Evolutionary conservation across 2,113 vertebrate species (phyloP).

Genomic region (Lathamus discolor): DNA sequence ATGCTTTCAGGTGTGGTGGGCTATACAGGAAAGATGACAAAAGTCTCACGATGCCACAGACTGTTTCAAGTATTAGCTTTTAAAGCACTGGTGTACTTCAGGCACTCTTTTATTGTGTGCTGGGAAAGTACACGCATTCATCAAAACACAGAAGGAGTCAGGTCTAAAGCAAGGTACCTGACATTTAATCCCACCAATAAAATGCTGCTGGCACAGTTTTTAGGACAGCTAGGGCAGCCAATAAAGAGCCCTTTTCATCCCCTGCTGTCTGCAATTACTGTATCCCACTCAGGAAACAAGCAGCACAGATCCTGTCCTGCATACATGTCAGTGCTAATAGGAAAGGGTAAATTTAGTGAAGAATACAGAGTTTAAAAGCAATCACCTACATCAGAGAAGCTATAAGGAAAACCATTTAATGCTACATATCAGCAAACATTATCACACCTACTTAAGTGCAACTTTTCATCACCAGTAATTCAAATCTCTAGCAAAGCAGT

Average conservation of each 20-base stretch:
- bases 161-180: neutral
- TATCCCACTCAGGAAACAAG: neutral
- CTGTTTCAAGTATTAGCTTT: neutral
- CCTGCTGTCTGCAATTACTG: slow-evolving; percentile 26
- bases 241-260: slow-evolving; percentile 1
- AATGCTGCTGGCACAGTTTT: neutral
- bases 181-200: slow-evolving; percentile 10
- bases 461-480: neutral
- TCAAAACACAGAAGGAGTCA: slow-evolving; percentile 27
- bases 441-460: neutral
- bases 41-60: neutral
- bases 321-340: neutral
- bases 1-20: neutral
- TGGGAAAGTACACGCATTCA: slow-evolving; percentile 26
- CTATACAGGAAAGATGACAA: neutral
- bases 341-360: neutral
- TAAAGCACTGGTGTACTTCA: neutral
- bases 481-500: neutral
- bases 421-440: neutral
- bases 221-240: slow-evolving; percentile 4
- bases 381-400: neutral
- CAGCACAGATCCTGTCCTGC: neutral
- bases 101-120: neutral
- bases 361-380: neutral
- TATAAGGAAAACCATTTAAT: neutral